Evolutionary conservation across 2,888 invertebrate genomes (phyloP), one percentile per base, ranked within the genome.

Genomic region (Parnassius glacialis): DNA sequence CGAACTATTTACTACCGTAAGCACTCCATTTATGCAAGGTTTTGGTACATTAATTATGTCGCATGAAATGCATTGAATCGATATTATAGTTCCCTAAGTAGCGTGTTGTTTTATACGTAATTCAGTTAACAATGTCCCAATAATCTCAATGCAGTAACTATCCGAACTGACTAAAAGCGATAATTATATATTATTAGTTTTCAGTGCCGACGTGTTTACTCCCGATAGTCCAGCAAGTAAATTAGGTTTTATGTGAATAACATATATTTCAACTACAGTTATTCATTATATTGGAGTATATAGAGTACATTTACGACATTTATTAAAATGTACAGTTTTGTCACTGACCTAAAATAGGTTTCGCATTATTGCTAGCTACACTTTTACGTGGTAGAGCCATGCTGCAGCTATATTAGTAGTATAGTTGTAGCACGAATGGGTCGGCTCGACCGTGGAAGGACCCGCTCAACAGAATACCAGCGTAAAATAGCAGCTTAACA

Each of bases 161-260:
- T 62, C 69, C 61, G 73, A 76, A 70, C 77, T 80, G 81, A 78
- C 81, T 80, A 71, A 74, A 73, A 69, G 75, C 79, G 81, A 85
- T 87, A 85, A 87, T 84, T 85, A 83, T 75, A 78, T 82, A 85
- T 82, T 80, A 80, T 83, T 73, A 85, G 83, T 70, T 78, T 10
- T 78, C 79, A 83, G 80, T 79, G 76, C 71, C 76, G 70, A 78
- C 74, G 79, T 84, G 83, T 85, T 84, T 83, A 79, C 74, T 74
- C 67, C 74, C 74, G 84, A 85, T 70, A 70, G 70, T 74, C 84
- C 84, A 82, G 74, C 79, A 76, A 75, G 75, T 79, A 83, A 86
- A 87, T 87, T 87, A 81, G 79, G 85, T 84, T 86, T 83, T 79
- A 81, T 81, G 83, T 81, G 74, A 80, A 80, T 85, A 80, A 81